Base-by-base conservation (phyloP, 2,113 vertebrate species). In the Dolichotis patagonum region DNA sequence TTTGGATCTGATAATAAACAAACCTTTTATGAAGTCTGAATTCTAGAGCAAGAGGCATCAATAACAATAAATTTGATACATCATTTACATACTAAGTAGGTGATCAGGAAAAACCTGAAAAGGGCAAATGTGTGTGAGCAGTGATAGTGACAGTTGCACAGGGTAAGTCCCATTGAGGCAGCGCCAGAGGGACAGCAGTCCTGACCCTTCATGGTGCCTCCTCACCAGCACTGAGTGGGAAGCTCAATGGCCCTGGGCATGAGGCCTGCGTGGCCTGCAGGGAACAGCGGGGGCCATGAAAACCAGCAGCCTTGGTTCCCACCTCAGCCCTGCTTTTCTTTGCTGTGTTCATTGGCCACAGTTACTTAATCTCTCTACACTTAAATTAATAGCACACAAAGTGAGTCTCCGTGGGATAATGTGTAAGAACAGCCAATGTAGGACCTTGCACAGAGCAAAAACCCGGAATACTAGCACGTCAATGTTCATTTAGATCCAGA, bases 221-320 rank as follows among this genome's bases (percentile, higher is more conserved):
- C 32, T 41, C 14, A 20, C 41, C 56, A 65, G 14, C 46, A 22
- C 46, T 38, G 32, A 24, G 19, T 30, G 19, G 54, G 32, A 6
- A 30, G 32, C 3, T 28, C 41, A 1, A 17, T 43, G 7, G 10
- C 43, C 38, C 10, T 77, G 63, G 43, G 62, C n/a, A 0, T 63
- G 11, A 13, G 41, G 43, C 4, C 30, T 78, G 19, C 4, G 9
- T 0, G 2, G 28, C 14, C 0, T 62, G 11, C 0, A 4, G 7
- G 7, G 11, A 43, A 93, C 73, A 46, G 16, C 35, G 28, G 11
- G 62, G 52, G 30, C 12, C 41, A 28, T 24, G 5, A 46, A 60
- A 56, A 19, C 32, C 35, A 92, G n/a, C 77, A 54, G 56, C 24
- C 54, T 0, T 7, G 41, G 24, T 17, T 87, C 60, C n/a, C 13